Base-by-base conservation (phyloP, 2,797 vertebrate genomes). In the Betta splendens region DNA sequence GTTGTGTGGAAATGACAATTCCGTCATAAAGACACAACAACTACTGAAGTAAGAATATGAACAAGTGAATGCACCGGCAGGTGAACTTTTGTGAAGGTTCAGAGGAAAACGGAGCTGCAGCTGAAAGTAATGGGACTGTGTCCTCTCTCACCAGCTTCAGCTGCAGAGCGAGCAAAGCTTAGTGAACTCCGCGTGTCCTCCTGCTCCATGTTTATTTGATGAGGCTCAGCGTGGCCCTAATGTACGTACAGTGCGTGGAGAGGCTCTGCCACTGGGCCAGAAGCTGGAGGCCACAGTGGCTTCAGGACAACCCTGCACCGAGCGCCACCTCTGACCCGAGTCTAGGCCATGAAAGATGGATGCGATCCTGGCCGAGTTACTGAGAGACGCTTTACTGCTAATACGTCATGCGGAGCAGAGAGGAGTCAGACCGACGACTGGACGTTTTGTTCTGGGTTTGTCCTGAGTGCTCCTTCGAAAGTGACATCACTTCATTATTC, bases 131-230 rank as follows among this genome's bases (percentile, higher is more conserved):
- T 16, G 8, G 17, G 12, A 4, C 28, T 3, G 10, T 28, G 52
- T 56, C 33, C 61, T 51, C 58, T 37, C 50, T 42, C 32, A 2
- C 2, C 12, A 0, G 57, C 23, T 2, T 54, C 23, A 0, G 26
- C 64, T 55, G 73, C 65, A 39, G 18, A 15, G 17, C 7, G 42
- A 55, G 59, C 28, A 49, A 77, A 71, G 77, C 71, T 64, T 48
- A 4, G 10, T 87, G 85, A 89, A 87, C 87, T 88, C 83, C 74
- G 61, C 46, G 37, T 78, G 79, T 85, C 85, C 85, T 83, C 47
- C 68, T 58, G 67, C 10, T 21, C 50, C 80, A 84, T 89, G 81
- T 87, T 88, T 88, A 80, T 89, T 89, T 76, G 56, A 91, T 88
- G 80, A 9, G 16, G 22, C 4, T 35, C 77, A 49, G 75, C 54